Evolutionary conservation across 1,140 invertebrate species (phyloP).

Genomic region (Lanistes nyassanus): DNA sequence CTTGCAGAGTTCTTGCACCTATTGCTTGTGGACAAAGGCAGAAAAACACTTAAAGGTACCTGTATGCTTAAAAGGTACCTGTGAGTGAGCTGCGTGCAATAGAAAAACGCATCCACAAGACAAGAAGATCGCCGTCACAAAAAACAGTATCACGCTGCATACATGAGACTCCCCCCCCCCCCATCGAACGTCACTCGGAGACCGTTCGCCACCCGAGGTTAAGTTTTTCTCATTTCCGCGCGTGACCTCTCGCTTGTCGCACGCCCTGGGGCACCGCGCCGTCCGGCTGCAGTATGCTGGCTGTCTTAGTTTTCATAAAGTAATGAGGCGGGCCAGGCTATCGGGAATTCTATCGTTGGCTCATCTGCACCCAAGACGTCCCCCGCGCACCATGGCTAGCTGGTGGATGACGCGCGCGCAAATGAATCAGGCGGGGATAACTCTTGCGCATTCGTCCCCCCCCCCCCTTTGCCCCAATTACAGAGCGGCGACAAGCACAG

Average conservation of each 20-base stretch:
- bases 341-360: not conserved
- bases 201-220: no score
- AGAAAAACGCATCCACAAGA: no score
- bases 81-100: no score
- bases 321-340: conserved; percentile 4
- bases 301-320: conserved; percentile 17
- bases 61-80: no score
- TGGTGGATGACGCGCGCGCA: not conserved
- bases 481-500: not conserved
- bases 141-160: no score
- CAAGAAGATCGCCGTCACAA: no score
- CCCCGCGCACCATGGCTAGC: not conserved
- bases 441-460: conserved; percentile 6
- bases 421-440: not conserved
- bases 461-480: not conserved
- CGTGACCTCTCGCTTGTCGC: no score
- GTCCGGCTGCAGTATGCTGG: not conserved
- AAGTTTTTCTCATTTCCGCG: no score
- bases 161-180: not conserved
- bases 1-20: no score
- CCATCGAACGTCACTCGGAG: not conserved
- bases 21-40: no score
- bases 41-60: no score
- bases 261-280: no score
- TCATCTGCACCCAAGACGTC: not conserved